Conservation (phyloP, 2,113 vertebrate genomes). For the Scatophagus argus region DNA sequence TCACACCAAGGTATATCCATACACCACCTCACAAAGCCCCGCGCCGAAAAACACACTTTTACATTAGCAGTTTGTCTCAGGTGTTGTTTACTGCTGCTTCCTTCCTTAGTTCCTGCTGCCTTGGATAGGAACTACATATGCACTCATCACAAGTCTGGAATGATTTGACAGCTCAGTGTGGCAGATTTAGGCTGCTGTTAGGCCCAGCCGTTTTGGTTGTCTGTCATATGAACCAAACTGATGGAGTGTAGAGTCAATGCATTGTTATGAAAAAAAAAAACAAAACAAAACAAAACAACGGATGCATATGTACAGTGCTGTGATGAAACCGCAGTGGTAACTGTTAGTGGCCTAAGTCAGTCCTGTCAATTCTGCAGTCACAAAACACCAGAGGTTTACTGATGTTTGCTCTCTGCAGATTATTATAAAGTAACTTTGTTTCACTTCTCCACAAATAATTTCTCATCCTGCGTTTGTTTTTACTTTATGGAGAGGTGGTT, state of each 20-base stretch:
- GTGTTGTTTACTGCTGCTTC: not conserved
- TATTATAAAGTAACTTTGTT: not conserved
- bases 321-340: not conserved
- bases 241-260: not conserved
- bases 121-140: not conserved
- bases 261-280: no score
- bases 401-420: not conserved
- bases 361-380: not conserved
- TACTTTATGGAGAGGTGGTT: not conserved
- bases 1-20: slow-evolving; percentile 32
- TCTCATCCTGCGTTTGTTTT: not conserved
- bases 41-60: slow-evolving; percentile 43
- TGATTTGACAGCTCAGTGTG: not conserved
- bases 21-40: slow-evolving; percentile 8
- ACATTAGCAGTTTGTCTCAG: slow-evolving; percentile 34
- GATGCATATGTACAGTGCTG: not conserved
- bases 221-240: not conserved
- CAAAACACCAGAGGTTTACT: not conserved
- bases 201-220: not conserved
- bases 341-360: not conserved
- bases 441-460: not conserved
- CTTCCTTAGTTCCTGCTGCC: not conserved
- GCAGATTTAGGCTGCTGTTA: slow-evolving; percentile 16
- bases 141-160: slow-evolving; percentile 26
- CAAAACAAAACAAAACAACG: slow-evolving; percentile 6